A percentile compares a stretch with the other conserved stretches of the same genome.
Evolutionary conservation across 2,888 invertebrate species (phyloP).

Genomic region (Syritta pipiens): DNA sequence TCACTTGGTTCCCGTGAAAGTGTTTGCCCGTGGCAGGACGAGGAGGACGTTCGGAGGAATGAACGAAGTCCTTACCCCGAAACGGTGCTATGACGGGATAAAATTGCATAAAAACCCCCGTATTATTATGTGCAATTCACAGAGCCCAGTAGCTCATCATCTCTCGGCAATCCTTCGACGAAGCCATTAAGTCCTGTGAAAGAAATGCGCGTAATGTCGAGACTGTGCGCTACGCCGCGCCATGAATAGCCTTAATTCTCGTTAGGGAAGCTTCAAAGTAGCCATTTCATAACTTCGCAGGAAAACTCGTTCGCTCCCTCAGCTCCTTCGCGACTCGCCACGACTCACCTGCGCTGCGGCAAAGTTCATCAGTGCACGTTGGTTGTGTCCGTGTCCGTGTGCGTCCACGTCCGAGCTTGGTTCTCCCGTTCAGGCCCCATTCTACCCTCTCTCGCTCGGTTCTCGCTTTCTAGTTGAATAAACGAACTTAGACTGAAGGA

Average conservation of each 20-base stretch:
- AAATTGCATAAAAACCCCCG: constrained; percentile 52
- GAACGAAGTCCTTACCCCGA: not conserved
- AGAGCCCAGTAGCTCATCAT: constrained; percentile 53
- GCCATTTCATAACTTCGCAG: constrained; percentile 29
- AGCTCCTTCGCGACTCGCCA: not conserved
- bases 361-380: too few relatives aligned
- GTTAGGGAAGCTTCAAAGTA: constrained; percentile 46
- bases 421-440: too few relatives aligned
- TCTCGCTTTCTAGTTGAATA: constrained; percentile 21
- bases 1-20: too few relatives aligned
- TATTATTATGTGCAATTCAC: constrained; percentile 55
- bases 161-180: constrained; percentile 26
- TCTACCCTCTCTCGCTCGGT: too few relatives aligned
- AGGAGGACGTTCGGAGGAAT: too few relatives aligned
- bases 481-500: constrained; percentile 45
- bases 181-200: constrained; percentile 17
- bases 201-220: constrained; percentile 30
- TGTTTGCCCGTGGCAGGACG: too few relatives aligned
- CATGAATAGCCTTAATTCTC: constrained; percentile 46
- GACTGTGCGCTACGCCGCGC: constrained; percentile 12
- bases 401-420: too few relatives aligned
- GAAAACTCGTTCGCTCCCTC: constrained; percentile 8
- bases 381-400: constrained; percentile 5
- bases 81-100: not conserved
- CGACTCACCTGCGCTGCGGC: too few relatives aligned